Base-by-base conservation (phyloP, 2,888 invertebrate genomes). In the Orthonevra nobilis region DNA sequence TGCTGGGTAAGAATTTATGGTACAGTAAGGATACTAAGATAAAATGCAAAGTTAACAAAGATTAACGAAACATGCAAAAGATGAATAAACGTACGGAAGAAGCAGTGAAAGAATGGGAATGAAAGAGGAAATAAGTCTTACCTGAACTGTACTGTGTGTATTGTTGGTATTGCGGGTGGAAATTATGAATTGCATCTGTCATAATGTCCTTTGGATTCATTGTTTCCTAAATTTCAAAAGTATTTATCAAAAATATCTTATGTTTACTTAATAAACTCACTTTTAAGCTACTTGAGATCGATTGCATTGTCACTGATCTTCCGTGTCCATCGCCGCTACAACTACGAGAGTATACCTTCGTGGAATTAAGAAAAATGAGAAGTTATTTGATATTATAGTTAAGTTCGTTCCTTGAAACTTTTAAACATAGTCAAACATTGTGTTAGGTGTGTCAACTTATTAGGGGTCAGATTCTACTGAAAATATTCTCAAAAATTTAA, bases 131-230 rank as follows among this genome's bases (percentile, higher is more conserved):
- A 12, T 26, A 17, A 42, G n/a, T 91, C 92, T 92, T 90, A 96
- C 96, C 96, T 86, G 96, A 96, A 90, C 96, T 97, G 89, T 97
- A 97, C 90, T 98, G 98, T 30, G 98, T 98, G 90, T 99, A 99
- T 89, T 99, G 99, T 89, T 99, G 99, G 90, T 99, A 99, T 89
- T 99, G 98, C 60, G 99, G 99, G 91, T 99, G 99, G 92, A 99
- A 99, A 91, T 99, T 99, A 90, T 99, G 98, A 90, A 98, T 98
- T 87, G 98, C 98, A 90, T 98, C 99, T 86, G 98, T 98, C 98
- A 99, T 98, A 89, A 99, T 99, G 91, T 99, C 99, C 92, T 96
- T 96, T 70, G 97, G 97, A 90, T 97, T 97, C 96, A 97, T 97
- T 23, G 97, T 97, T 92, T 97, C 97, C 96, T 96, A 88, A 85